Evolutionary conservation across 2,797 vertebrate genomes (phyloP).

Genomic region (Schizopygopsis pylzovi): DNA sequence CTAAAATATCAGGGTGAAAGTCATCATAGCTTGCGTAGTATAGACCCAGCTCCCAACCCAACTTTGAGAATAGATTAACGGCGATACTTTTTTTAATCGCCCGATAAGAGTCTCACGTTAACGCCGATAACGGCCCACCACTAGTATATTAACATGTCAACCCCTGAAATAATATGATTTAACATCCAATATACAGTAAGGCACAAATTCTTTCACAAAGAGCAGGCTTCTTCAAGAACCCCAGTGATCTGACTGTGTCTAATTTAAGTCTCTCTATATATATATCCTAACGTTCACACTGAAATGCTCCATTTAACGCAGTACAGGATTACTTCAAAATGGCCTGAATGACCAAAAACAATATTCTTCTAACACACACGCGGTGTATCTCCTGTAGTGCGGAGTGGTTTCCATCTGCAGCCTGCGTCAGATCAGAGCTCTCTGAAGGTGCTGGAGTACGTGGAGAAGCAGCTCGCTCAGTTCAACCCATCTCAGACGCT

Average conservation of each 20-base stretch:
- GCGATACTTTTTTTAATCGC: no score
- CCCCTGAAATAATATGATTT: neutral
- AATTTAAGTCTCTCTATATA: no score
- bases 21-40: no score
- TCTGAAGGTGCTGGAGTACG: constrained; percentile 96
- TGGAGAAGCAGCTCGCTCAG: constrained; percentile 95
- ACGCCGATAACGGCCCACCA: no score
- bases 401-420: constrained; percentile 89
- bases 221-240: neutral
- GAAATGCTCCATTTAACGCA: neutral
- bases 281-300: neutral
- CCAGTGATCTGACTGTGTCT: no score
- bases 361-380: constrained; percentile 14
- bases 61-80: no score
- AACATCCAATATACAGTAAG: neutral
- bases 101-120: no score
- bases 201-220: neutral
- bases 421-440: constrained; percentile 90
- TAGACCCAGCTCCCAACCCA: no score
- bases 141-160: neutral
- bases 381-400: constrained; percentile 79
- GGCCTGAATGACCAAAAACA: neutral
- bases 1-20: no score
- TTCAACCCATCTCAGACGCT: constrained; percentile 91
- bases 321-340: neutral